Base-by-base conservation (phyloP, 2,113 vertebrate genomes). In the Progne subis region DNA sequence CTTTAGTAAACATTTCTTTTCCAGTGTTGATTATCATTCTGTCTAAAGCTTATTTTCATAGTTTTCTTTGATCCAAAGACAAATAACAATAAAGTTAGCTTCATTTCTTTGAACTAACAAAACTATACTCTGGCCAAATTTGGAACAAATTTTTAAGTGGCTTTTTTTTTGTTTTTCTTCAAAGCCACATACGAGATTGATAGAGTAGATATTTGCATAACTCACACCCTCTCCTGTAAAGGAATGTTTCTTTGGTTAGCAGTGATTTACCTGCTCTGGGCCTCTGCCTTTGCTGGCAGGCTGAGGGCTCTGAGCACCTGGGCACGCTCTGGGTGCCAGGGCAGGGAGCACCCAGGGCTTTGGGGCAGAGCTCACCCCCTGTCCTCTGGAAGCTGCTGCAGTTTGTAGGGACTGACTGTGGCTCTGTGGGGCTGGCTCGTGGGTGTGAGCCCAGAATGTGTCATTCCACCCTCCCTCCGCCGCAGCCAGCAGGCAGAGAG, bases 1-100 rank as follows among this genome's bases (percentile, higher is more conserved):
- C 85, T 95, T 68, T 89, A 92, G 74, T 95, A 96, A 97, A 97
- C 96, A 96, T 94, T 94, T 97, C 89, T 92, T 97, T 97, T 95
- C 65, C 81, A 96, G 80, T 90, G 95, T 93, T 78, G 97, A 96
- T 87, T 85, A 97, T 97, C 94, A 94, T 96, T 97, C 96, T 79
- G 91, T 93, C 97, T 97, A 97, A 95, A 94, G 95, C 92, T 97
- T 97, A 97, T 97, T 98, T 98, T 96, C 95, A 90, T 82, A 82
- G 90, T 96, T 97, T 97, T 91, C 96, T 97, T 96, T 97, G 94
- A 97, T 97, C 95, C 85, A 91, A 96, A 95, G 83, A 95, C 94
- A 97, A 95, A 97, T 95, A 97, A 91, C 85, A 97, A 96, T 95
- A 92, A 96, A 94, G 81, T 94, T 89, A 77, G 46, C 56, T 90